These are phyloP conservation scores for Pantala flavescens DNA, from an alignment of 1,140 invertebrate genomes.

Conservation along the genomic window DNA sequence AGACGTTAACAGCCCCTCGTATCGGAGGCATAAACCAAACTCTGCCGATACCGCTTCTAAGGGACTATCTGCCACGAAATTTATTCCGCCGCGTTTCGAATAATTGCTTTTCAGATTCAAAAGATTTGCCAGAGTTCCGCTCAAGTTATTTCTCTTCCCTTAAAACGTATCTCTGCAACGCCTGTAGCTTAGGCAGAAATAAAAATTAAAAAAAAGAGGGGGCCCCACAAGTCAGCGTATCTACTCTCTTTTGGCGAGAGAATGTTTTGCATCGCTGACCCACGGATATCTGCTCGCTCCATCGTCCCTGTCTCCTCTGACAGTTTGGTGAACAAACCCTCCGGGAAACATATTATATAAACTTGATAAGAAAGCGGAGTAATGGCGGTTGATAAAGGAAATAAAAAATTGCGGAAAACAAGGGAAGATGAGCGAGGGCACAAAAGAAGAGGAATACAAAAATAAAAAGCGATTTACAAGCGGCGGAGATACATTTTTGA, in stretches of 20 bases:
- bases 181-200: too few relatives aligned
- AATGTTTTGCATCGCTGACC: slow-evolving; percentile 1
- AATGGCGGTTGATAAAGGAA: not conserved
- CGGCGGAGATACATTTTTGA: not conserved
- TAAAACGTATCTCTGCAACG: too few relatives aligned
- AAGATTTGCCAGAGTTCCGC: too few relatives aligned
- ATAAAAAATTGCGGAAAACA: slow-evolving; percentile 7
- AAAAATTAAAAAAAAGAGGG: not conserved
- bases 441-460: not conserved
- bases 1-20: too few relatives aligned
- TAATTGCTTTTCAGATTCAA: too few relatives aligned
- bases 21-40: too few relatives aligned
- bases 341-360: slow-evolving; percentile 7
- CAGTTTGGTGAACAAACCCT: slow-evolving; percentile 5
- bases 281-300: not conserved
- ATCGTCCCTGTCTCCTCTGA: not conserved
- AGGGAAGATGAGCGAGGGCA: not conserved
- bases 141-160: too few relatives aligned
- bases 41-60: too few relatives aligned
- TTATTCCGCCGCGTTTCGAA: too few relatives aligned
- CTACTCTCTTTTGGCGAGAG: not conserved
- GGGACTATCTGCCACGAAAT: too few relatives aligned
- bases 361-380: slow-evolving; percentile 9
- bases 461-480: not conserved
- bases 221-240: not conserved